A percentile compares a stretch with the other conserved stretches of the same genome.
Evolutionary conservation across 1,140 invertebrate genomes (phyloP).

Genomic region (Pentalonia nigronervosa): DNA sequence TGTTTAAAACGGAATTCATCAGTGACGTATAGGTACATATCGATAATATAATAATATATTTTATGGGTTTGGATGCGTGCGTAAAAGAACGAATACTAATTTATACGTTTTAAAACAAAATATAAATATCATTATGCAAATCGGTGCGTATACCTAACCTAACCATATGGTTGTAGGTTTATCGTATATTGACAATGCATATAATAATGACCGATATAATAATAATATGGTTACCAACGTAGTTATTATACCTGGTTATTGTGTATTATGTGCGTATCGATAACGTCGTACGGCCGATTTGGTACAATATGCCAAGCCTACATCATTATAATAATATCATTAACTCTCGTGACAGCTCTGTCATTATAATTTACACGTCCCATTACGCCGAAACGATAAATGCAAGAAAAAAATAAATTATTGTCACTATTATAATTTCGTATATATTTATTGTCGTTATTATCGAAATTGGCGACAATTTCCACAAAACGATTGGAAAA

Average conservation of each 20-base stretch:
- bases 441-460: not conserved
- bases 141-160: not conserved
- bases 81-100: not conserved
- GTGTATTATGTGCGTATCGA: not conserved
- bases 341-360: not conserved
- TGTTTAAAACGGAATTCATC: not conserved
- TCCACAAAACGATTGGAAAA: not conserved
- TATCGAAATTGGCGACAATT: not conserved
- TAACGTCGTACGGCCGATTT: not conserved
- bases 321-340: not conserved
- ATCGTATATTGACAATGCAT: not conserved
- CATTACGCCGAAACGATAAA: not conserved
- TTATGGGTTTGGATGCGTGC: not conserved
- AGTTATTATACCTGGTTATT: not conserved
- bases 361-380: not conserved
- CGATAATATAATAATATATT: not conserved
- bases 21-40: not conserved
- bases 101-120: conserved; percentile 21
- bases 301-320: not conserved
- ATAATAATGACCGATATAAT: too few relatives aligned
- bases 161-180: not conserved
- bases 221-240: not conserved
- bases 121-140: not conserved
- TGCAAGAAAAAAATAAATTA: not conserved
- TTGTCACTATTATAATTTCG: not conserved